phyloP scores from a whole-genome alignment of 2,113 vertebrate genomes.

The Grantiella picta region DNA sequence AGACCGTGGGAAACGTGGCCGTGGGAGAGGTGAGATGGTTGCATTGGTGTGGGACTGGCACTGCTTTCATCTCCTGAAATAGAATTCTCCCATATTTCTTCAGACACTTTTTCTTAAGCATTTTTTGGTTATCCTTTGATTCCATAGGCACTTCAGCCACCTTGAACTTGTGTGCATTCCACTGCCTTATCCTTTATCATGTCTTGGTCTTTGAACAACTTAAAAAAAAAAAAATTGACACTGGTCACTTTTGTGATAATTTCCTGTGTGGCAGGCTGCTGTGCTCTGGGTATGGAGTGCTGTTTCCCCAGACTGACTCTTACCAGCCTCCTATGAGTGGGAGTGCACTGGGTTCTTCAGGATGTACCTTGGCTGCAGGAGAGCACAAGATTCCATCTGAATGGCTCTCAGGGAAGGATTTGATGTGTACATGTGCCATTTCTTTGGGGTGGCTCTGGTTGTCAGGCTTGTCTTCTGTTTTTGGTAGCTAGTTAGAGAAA shows the following conservation, averaged over 20 bases:
- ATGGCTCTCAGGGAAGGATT: neutral
- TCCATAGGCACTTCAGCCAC: neutral
- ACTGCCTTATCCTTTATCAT: neutral
- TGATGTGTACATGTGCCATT: neutral
- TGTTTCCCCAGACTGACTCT: neutral
- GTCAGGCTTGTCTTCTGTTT: neutral
- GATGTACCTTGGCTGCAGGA: neutral
- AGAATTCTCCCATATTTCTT: neutral
- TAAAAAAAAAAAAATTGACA: neutral
- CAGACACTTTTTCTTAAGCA: neutral
- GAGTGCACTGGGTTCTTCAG: neutral
- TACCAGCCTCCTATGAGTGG: neutral
- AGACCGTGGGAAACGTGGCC: conserved; percentile 86
- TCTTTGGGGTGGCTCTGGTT: neutral
- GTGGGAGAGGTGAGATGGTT: conserved; percentile 84
- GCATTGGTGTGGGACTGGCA: neutral
- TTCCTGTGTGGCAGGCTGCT: neutral
- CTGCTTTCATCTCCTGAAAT: neutral
- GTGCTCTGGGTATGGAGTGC: neutral
- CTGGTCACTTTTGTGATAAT: neutral
- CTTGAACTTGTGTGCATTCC: neutral
- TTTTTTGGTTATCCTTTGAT: neutral
- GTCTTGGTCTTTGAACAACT: neutral
- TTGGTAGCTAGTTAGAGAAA: neutral
- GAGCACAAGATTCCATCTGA: neutral